A percentile compares a stretch with the other conserved stretches of the same genome.
Evolutionary conservation across 2,888 invertebrate species (phyloP).

Genomic region (Lepidocyrtoides sp.): DNA sequence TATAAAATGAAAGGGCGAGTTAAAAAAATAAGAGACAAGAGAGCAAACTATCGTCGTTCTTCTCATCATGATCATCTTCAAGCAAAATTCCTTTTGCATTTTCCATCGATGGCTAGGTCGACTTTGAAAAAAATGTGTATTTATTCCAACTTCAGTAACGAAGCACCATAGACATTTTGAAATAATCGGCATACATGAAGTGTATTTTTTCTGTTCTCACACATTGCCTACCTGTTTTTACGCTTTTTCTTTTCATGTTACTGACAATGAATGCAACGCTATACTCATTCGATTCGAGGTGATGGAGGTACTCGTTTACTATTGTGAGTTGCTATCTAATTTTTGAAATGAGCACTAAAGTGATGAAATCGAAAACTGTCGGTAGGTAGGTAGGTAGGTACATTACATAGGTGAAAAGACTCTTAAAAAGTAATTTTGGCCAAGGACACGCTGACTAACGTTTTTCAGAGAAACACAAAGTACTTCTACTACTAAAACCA

Average conservation of each 20-base stretch:
- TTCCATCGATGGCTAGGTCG: background rate
- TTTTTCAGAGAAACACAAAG: background rate
- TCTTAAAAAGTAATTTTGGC: constrained; percentile 69
- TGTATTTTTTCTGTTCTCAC: background rate
- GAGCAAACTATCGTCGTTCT: background rate
- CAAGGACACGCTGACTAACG: constrained; percentile 59
- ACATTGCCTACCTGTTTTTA: background rate
- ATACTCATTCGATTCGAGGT: background rate
- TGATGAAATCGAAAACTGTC: constrained; percentile 62
- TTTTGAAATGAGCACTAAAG: constrained; percentile 52
- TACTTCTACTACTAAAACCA: too few relatives aligned
- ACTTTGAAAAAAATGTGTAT: background rate
- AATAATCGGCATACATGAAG: background rate
- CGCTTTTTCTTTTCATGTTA: background rate
- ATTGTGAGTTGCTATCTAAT: constrained; percentile 36
- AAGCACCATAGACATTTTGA: background rate
- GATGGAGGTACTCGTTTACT: constrained; percentile 7
- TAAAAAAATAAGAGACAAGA: background rate
- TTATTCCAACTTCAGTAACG: background rate
- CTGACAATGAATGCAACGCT: background rate
- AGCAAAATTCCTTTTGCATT: constrained; percentile 8
- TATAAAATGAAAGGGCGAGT: background rate
- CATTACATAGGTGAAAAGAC: too few relatives aligned
- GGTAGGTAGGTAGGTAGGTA: too few relatives aligned
- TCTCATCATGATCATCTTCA: background rate